phyloP scores from a whole-genome alignment of 2,113 vertebrate species.

The Colinus virginianus region DNA sequence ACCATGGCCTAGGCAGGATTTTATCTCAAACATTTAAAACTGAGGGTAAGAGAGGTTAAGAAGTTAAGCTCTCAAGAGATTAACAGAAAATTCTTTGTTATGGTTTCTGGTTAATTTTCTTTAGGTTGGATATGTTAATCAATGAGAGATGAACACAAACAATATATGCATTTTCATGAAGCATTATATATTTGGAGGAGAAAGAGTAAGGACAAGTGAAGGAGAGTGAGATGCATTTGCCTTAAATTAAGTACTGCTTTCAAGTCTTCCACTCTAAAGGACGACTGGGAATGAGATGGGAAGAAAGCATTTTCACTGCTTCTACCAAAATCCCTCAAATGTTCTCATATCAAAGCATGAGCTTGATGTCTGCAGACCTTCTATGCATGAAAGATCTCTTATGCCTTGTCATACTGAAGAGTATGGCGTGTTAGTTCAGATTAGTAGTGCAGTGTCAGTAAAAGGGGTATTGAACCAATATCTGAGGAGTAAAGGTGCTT shows the following conservation, averaged over 20 bases:
- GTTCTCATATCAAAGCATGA: not conserved
- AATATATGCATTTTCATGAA: not conserved
- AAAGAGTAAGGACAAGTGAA: not conserved
- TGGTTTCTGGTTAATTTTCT: slow-evolving; percentile 14
- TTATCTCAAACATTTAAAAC: slow-evolving; percentile 13
- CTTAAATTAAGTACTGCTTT: not conserved
- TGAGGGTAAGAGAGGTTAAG: slow-evolving; percentile 2
- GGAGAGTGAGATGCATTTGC: not conserved
- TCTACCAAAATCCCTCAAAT: not conserved
- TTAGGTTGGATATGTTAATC: not conserved
- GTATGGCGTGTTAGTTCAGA: not conserved
- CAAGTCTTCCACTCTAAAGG: not conserved
- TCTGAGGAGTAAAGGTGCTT: not conserved
- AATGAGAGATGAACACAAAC: not conserved
- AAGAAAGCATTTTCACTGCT: not conserved
- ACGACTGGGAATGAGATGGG: not conserved
- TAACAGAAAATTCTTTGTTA: not conserved
- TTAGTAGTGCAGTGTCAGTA: not conserved
- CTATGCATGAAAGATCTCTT: not conserved
- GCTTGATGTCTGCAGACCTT: not conserved
- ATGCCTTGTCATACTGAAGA: not conserved
- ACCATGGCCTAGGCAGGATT: not conserved
- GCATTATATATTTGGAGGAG: not conserved
- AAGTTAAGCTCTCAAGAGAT: not conserved
- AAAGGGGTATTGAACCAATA: not conserved